Percentiles rank a stretch among this genome's conserved stretches.
phyloP scores from a whole-genome alignment of 2,888 invertebrate genomes.

The Spicauda simplicius region DNA sequence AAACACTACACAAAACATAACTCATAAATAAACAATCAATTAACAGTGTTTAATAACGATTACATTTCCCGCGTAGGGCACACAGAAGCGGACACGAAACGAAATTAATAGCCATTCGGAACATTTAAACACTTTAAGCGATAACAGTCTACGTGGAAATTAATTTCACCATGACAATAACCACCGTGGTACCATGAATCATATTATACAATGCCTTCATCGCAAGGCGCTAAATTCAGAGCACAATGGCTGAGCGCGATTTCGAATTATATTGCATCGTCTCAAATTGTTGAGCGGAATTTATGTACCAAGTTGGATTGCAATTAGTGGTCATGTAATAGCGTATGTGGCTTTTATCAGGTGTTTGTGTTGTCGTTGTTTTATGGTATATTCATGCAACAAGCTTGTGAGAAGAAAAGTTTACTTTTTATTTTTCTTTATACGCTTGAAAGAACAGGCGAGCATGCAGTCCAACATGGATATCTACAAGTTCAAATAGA shows the following conservation, averaged over 20 bases:
- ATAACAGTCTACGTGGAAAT: slow-evolving; percentile 67
- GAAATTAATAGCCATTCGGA: slow-evolving; percentile 63
- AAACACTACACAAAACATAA: not conserved
- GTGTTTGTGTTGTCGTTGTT: not conserved
- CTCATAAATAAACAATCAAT: not conserved
- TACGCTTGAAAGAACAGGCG: too few relatives aligned
- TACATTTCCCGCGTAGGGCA: not conserved
- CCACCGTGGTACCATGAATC: slow-evolving; percentile 65
- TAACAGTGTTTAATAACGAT: slow-evolving; percentile 11
- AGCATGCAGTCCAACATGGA: too few relatives aligned
- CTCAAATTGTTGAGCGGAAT: slow-evolving; percentile 61
- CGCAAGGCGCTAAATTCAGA: slow-evolving; percentile 73
- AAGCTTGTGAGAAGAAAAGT: not conserved
- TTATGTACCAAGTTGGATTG: slow-evolving; percentile 75
- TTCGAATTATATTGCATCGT: slow-evolving; percentile 58
- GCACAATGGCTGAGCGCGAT: slow-evolving; percentile 46
- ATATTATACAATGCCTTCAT: slow-evolving; percentile 66
- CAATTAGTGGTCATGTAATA: slow-evolving; percentile 66
- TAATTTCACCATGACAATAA: slow-evolving; percentile 78
- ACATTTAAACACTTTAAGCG: slow-evolving; percentile 58
- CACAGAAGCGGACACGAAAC: slow-evolving; percentile 8
- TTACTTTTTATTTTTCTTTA: too few relatives aligned
- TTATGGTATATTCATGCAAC: too few relatives aligned
- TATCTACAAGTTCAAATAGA: too few relatives aligned
- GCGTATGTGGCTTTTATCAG: slow-evolving; percentile 12